These are phyloP conservation scores for Sebastes hopkinsi DNA, from an alignment of 2,797 vertebrate species.

Conservation along the genomic window DNA sequence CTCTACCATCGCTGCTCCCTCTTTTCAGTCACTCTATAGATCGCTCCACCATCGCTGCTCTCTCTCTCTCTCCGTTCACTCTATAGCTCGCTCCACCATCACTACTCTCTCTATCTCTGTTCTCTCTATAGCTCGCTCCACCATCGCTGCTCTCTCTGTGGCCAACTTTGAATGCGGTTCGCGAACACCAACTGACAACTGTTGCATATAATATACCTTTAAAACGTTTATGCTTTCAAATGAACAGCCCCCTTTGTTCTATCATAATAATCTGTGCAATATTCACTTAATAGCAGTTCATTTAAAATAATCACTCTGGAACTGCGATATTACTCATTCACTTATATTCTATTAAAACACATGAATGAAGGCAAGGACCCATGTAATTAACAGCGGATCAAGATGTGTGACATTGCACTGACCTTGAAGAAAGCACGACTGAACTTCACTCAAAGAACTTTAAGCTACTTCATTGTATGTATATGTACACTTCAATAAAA, in stretches of 20 bases:
- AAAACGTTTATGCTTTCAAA: background rate
- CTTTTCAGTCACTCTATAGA: no score
- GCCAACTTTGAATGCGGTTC: no score
- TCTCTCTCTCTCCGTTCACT: no score
- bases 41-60: no score
- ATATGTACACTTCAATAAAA: no score
- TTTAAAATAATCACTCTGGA: slow-evolving; percentile 3
- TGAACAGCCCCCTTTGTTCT: background rate
- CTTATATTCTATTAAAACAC: slow-evolving; percentile 3
- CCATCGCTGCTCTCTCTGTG: no score
- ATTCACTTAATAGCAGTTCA: background rate
- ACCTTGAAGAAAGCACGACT: slow-evolving; percentile 15
- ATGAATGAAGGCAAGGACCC: slow-evolving; percentile 19
- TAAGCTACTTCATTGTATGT: background rate
- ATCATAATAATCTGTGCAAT: background rate
- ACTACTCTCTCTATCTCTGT: no score
- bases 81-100: no score
- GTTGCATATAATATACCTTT: no score
- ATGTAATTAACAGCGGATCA: slow-evolving; percentile 27
- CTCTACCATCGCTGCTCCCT: no score
- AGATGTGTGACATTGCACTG: background rate
- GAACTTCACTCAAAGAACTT: background rate
- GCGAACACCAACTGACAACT: no score
- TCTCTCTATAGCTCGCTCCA: no score
- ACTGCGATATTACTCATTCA: slow-evolving; percentile 20